Evolutionary conservation across 2,113 vertebrate species (phyloP), one percentile per base, ranked within the genome.

Genomic region (Rhabdornis inornatus): DNA sequence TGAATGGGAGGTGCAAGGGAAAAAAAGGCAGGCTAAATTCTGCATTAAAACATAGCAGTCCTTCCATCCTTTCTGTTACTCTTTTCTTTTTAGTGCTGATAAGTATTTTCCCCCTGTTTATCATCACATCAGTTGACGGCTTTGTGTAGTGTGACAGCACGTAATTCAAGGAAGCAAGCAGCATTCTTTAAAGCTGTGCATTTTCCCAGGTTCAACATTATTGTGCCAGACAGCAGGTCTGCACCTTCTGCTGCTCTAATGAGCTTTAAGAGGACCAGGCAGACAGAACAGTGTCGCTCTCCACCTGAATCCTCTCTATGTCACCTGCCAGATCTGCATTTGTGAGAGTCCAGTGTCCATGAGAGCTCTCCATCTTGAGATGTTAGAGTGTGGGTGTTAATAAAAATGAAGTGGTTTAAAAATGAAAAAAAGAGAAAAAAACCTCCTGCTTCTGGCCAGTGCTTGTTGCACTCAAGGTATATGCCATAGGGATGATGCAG

Each of bases 321-420:
- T 83, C 55, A 68, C 55, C 76, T 76, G 49, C 75, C 35, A 4
- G 42, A 50, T 52, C 64, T 6, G 2, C 42, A 7, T 89, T 90
- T 9, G 53, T 52, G 60, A 57, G 83, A 70, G 57, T n/a, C 31
- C 50, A 35, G 65, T 42, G 16, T 72, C 93, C 33, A 2, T 33
- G 65, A 97, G 96, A 89, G 74, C 92, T 89, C 70, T 95, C 52
- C 49, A 47, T 74, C 87, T 59, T 23, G 69, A 75, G 84, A 82
- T 79, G 19, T 52, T 50, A 42, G n/a, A 86, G 31, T 39, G 61
- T 77, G 57, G n/a, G 37, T 84, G 69, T 89, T 94, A 79, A 90
- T 79, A 74, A 82, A 91, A 93, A 83, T 52, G 28, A 86, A 79
- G 42, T 53, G 40, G 5, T 45, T 72, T 40, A 5, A 40, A 61